These are phyloP conservation scores for Melieria crassipennis DNA, from an alignment of 2,888 invertebrate species.

Conservation along the genomic window DNA sequence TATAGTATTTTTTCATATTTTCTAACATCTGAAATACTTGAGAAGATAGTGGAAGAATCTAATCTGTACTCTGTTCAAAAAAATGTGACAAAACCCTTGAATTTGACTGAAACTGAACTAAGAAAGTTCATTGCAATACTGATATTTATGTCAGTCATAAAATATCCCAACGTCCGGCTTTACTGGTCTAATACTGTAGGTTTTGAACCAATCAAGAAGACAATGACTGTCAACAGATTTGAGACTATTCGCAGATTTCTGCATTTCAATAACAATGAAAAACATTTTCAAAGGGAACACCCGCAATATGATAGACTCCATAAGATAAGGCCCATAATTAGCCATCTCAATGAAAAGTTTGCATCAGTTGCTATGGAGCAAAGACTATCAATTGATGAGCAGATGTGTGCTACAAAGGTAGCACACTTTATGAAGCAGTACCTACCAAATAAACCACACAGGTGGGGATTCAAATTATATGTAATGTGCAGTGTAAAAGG, in stretches of 20 bases:
- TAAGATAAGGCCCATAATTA: conserved; percentile 28
- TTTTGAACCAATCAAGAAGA: conserved; percentile 22
- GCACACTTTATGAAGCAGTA: conserved; percentile 27
- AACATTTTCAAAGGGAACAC: conserved; percentile 29
- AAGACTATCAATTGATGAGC: conserved; percentile 26
- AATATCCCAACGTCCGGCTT: conserved; percentile 21
- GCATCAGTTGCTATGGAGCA: conserved; percentile 23
- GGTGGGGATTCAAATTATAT: conserved; percentile 28
- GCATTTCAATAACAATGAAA: conserved; percentile 30
- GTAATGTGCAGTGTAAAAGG: conserved; percentile 25
- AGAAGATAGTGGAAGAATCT: conserved; percentile 12
- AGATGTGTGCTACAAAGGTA: conserved; percentile 26
- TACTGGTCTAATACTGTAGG: conserved; percentile 23
- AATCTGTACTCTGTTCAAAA: conserved; percentile 23
- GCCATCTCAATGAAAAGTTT: conserved; percentile 27
- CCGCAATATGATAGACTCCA: conserved; percentile 28
- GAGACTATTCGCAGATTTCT: conserved; percentile 27
- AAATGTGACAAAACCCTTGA: background rate
- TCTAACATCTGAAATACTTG: too few species aligned
- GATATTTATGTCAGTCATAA: conserved; percentile 25
- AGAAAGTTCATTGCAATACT: conserved; percentile 19
- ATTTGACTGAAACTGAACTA: conserved; percentile 11
- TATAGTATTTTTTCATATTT: too few species aligned
- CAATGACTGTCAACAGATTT: conserved; percentile 24
- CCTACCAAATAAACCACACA: conserved; percentile 25